Evolutionary conservation across 2,797 vertebrate species (phyloP).

Genomic region (Halcyon smyrnensis): DNA sequence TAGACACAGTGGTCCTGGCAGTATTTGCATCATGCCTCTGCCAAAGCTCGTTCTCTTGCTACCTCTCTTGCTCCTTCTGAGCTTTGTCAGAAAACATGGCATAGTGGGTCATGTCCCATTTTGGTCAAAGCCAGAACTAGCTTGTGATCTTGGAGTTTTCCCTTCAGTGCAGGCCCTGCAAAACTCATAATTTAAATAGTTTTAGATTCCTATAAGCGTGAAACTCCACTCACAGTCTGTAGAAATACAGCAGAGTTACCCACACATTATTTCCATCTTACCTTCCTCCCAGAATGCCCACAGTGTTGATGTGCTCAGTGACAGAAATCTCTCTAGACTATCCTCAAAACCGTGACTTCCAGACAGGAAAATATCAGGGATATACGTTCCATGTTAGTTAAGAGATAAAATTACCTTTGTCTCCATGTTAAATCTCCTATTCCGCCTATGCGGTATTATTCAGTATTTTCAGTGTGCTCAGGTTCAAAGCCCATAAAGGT

Average conservation of each 20-base stretch:
- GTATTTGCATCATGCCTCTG: background rate
- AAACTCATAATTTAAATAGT: background rate
- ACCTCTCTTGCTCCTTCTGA: background rate
- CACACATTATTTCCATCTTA: background rate
- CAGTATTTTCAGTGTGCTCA: conserved; percentile 27
- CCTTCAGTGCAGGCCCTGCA: background rate
- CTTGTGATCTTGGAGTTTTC: background rate
- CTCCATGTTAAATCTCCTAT: background rate
- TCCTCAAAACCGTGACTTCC: background rate
- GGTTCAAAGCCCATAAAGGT: conserved; percentile 52
- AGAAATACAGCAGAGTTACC: background rate
- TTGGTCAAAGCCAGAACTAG: background rate
- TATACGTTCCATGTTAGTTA: background rate
- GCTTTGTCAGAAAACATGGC: background rate
- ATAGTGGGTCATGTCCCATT: background rate
- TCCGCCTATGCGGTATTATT: background rate
- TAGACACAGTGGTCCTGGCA: background rate
- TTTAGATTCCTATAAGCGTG: background rate
- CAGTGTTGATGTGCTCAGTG: background rate
- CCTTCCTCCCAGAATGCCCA: background rate
- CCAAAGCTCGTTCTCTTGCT: background rate
- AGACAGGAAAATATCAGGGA: background rate
- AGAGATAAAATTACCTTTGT: conserved; percentile 11
- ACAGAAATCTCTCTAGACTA: background rate
- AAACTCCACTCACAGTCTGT: background rate